Evolutionary conservation across 1,140 invertebrate species (phyloP).

Genomic region (Lineus longissimus): DNA sequence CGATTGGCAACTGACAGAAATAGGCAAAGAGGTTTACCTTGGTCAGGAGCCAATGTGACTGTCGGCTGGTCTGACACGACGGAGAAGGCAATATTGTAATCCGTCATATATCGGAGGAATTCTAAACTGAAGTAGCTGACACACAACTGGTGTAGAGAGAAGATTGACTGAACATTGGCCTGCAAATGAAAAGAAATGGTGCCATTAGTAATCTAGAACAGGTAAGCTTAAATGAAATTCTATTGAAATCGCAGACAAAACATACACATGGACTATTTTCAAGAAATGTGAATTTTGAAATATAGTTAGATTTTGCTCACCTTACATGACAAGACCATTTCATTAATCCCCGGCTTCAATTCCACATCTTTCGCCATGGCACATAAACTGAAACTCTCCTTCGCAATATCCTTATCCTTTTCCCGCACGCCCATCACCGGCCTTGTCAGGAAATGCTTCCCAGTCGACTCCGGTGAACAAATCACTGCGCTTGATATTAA

Average conservation of each 20-base stretch:
- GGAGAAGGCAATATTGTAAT: constrained; percentile 56
- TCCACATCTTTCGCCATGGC: constrained; percentile 59
- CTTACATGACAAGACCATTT: constrained; percentile 62
- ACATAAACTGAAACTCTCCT: constrained; percentile 63
- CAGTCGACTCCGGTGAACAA: constrained; percentile 43
- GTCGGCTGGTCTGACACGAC: constrained; percentile 59
- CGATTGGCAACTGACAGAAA: too few relatives aligned
- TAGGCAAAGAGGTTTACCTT: too few relatives aligned
- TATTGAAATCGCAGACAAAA: neutral
- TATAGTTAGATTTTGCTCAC: neutral
- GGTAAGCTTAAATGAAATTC: neutral
- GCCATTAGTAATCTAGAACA: neutral
- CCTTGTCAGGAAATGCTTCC: constrained; percentile 37
- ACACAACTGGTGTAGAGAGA: constrained; percentile 50
- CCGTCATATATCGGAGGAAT: constrained; percentile 60
- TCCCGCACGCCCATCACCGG: constrained; percentile 47
- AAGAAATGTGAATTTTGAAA: neutral
- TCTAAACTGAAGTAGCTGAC: constrained; percentile 57
- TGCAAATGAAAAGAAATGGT: constrained; percentile 27
- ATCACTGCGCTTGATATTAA: constrained; percentile 43
- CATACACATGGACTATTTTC: neutral
- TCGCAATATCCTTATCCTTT: constrained; percentile 36
- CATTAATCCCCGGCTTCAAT: constrained; percentile 70
- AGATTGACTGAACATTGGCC: constrained; percentile 50
- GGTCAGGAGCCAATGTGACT: constrained; percentile 52